These are phyloP conservation scores for Anthrax anthrax DNA, from an alignment of 2,888 invertebrate species.

Conservation along the genomic window DNA sequence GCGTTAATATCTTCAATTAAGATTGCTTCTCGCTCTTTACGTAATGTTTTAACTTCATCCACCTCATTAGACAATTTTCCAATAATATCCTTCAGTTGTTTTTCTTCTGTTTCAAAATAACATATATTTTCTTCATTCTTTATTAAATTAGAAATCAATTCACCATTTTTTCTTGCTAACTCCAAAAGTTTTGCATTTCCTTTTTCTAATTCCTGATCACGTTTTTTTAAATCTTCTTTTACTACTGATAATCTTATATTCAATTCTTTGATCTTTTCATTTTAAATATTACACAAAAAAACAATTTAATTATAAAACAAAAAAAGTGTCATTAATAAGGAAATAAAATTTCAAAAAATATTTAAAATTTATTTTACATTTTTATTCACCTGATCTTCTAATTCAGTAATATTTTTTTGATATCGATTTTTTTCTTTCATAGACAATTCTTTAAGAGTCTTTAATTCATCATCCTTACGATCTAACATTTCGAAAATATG, in stretches of 20 bases:
- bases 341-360: not conserved
- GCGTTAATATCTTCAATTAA: conserved; percentile 6
- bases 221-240: conserved; percentile 9
- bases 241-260: conserved; percentile 9
- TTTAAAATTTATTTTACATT: not conserved
- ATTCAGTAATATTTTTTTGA: conserved; percentile 4
- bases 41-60: conserved; percentile 2
- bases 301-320: no score
- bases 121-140: conserved; percentile 3
- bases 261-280: conserved; percentile 10
- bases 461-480: conserved; percentile 3
- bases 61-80: conserved; percentile 6
- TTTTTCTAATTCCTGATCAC: conserved; percentile 9
- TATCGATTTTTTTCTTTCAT: conserved; percentile 6
- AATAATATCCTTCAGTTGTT: conserved; percentile 2
- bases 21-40: conserved; percentile 6
- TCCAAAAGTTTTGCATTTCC: conserved; percentile 5
- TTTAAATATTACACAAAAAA: not conserved
- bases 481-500: conserved; percentile 7
- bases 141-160: conserved; percentile 4
- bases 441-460: conserved; percentile 5
- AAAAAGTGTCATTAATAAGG: no score
- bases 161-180: conserved; percentile 5
- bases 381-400: conserved; percentile 7
- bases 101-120: conserved; percentile 5